phyloP scores from a whole-genome alignment of 2,797 vertebrate species.

The Sebastes flavidus region DNA sequence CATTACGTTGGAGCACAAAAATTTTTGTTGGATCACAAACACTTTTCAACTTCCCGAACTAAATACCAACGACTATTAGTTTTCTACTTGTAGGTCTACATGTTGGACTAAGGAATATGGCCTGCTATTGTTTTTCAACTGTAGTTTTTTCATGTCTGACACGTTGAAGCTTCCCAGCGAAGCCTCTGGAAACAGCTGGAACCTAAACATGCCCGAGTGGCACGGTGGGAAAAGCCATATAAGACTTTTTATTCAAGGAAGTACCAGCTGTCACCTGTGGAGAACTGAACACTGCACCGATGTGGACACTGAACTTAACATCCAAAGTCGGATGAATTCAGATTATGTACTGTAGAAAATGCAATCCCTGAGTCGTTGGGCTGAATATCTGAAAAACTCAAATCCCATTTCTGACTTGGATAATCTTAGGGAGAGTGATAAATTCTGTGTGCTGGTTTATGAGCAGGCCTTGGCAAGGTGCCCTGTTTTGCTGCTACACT shows the following conservation, averaged over 20 bases:
- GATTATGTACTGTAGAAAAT: slow-evolving; percentile 11
- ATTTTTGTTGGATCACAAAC: slow-evolving; percentile 8
- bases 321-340: background rate
- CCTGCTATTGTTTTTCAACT: slow-evolving; percentile 13
- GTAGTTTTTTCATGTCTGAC: slow-evolving; percentile 17
- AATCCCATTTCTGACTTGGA: slow-evolving; percentile 23
- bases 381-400: slow-evolving; percentile 16
- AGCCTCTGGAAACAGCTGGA: slow-evolving; percentile 31
- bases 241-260: slow-evolving; percentile 1
- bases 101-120: slow-evolving; percentile 14
- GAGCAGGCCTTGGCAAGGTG: slow-evolving; percentile 17
- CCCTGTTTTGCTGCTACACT: slow-evolving; percentile 55
- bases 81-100: slow-evolving; percentile 29
- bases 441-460: slow-evolving; percentile 1
- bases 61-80: background rate
- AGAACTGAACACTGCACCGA: slow-evolving; percentile 1
- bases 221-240: background rate
- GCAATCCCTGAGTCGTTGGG: background rate
- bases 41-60: slow-evolving; percentile 32
- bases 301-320: background rate
- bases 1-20: slow-evolving; percentile 16
- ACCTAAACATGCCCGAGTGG: background rate
- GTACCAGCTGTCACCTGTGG: background rate
- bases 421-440: background rate
- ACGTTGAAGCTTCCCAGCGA: slow-evolving; percentile 11